Evolutionary conservation across 2,797 vertebrate genomes (phyloP), one percentile per base, ranked within the genome.

Genomic region (Siniperca scherzeri): DNA sequence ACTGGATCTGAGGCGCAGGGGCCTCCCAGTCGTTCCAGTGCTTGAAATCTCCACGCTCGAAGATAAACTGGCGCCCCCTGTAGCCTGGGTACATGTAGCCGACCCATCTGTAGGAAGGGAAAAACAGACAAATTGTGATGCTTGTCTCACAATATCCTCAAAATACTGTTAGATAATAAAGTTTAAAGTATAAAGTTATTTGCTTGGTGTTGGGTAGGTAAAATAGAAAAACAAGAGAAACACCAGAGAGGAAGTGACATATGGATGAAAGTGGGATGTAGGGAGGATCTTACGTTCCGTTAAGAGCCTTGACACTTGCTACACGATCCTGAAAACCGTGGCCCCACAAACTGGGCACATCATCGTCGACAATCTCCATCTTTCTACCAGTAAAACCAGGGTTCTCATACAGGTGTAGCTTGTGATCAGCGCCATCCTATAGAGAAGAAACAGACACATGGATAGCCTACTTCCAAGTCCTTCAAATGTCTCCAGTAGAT

Each of bases 21-120:
- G 97, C 96, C 0, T 96, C 97, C 98, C 98, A 98, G 83, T 98
- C 97, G 1, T 99, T 98, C 97, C 97, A 98, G 95, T 99, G 98
- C 83, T 96, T 96, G 95, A 97, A 98, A 55, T 99, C 97, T 1
- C 97, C 97, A 62, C 93, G 95, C 94, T 98, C 97, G 0, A 99
- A 97, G 88, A 97, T 95, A 30, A 96, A 98, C 94, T 98, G 98
- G 73, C 94, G 96, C 53, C 98, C 98, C 25, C 97, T 96, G 94
- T 98, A 99, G 60, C 98, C 98, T 0, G 98, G 97, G 90, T 96
- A 99, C 94, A 97, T 96, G 68, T 98, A 99, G 81, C 96, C 98
- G 6, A 98, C 97, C 98, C 98, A 99, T 76, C 98, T 99, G 93
- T 2, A 11, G 46, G 46, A 86, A 70, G 36, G 67, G 17, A 25